A percentile compares a stretch with the other conserved stretches of the same genome.
phyloP scores from a whole-genome alignment of 1,140 invertebrate genomes.

The Vanessa atalanta region DNA sequence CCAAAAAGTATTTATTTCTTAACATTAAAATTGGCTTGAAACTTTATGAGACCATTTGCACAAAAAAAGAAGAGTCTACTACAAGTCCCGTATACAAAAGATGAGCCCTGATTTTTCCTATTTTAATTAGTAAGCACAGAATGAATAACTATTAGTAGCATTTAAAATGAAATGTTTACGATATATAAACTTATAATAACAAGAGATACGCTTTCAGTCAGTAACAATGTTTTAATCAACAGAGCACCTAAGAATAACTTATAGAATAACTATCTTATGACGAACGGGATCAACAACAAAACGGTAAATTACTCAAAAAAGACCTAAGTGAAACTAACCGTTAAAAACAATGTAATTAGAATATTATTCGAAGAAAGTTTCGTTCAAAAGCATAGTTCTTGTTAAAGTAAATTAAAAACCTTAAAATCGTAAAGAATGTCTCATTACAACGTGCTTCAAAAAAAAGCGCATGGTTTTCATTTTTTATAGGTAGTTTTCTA shows the following conservation, averaged over 20 bases:
- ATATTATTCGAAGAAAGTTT: background rate
- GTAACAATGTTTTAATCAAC: background rate
- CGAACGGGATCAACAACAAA: slow-evolving; percentile 17
- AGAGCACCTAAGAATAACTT: too few species aligned
- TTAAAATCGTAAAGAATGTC: slow-evolving; percentile 12
- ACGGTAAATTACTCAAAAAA: slow-evolving; percentile 4
- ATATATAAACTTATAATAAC: too few species aligned
- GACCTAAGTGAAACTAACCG: background rate
- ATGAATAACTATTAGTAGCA: too few species aligned
- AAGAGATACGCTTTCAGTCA: too few species aligned
- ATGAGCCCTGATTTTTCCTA: too few species aligned
- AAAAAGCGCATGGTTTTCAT: slow-evolving; percentile 43
- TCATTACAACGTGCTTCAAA: slow-evolving; percentile 40
- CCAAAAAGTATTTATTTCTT: too few species aligned
- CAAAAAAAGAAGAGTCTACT: too few species aligned
- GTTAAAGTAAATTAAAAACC: background rate
- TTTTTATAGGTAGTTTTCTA: background rate
- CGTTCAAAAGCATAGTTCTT: background rate
- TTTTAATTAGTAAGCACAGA: too few species aligned
- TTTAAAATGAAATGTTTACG: too few species aligned
- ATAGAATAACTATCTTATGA: background rate
- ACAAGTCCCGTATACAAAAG: too few species aligned
- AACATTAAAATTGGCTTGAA: too few species aligned
- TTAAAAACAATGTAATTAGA: slow-evolving; percentile 13
- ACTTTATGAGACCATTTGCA: too few species aligned